These are phyloP conservation scores for Palloptera scutellata DNA, from an alignment of 2,888 invertebrate species.

Conservation along the genomic window DNA sequence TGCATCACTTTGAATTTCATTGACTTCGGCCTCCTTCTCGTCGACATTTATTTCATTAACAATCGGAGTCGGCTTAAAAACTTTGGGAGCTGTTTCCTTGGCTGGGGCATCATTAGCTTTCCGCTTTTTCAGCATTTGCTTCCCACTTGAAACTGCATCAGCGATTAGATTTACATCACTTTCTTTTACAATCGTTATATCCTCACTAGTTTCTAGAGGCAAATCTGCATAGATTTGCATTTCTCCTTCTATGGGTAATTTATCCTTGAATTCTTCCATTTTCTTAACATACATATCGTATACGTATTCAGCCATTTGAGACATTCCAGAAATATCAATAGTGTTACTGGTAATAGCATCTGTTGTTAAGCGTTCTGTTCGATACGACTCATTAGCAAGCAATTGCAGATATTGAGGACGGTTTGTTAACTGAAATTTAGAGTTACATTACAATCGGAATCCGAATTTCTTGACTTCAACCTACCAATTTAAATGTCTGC, in stretches of 20 bases:
- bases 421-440: constrained; percentile 73
- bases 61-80: constrained; percentile 63
- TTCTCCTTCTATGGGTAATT: constrained; percentile 49
- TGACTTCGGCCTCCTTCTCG: constrained; percentile 32
- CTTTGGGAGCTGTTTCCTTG: constrained; percentile 37
- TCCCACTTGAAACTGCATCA: constrained; percentile 36
- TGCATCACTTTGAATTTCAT: constrained; percentile 8
- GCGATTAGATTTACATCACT: constrained; percentile 19
- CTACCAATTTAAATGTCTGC: constrained; percentile 90
- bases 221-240: constrained; percentile 57
- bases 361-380: constrained; percentile 70
- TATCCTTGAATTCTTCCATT: constrained; percentile 70
- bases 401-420: constrained; percentile 83
- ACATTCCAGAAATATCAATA: constrained; percentile 70
- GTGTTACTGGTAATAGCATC: constrained; percentile 59
- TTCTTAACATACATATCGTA: constrained; percentile 88
- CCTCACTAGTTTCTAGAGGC: constrained; percentile 64
- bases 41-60: constrained; percentile 66
- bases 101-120: constrained; percentile 30
- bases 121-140: constrained; percentile 15
- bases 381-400: constrained; percentile 81
- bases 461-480: constrained; percentile 16
- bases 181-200: not conserved
- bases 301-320: constrained; percentile 94
- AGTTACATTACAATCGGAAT: not conserved